Percentiles rank a stretch among this genome's conserved stretches.
Evolutionary conservation across 1,140 invertebrate genomes (phyloP).

Genomic region (Drosophila guanche): DNA sequence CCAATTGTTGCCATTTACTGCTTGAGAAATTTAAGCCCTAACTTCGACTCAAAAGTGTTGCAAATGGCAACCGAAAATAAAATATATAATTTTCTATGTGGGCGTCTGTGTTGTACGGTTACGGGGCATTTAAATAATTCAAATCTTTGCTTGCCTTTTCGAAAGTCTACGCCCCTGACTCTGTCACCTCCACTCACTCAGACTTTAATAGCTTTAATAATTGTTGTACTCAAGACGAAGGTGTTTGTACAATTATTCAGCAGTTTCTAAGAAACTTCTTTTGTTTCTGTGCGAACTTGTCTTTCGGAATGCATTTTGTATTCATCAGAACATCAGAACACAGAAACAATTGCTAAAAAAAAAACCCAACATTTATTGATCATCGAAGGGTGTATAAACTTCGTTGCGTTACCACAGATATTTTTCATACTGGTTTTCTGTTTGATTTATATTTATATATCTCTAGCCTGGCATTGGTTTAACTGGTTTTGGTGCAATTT

Average conservation of each 20-base stretch:
- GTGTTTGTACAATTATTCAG: background rate
- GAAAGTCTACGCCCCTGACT: slow-evolving; percentile 55
- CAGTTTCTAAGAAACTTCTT: no score
- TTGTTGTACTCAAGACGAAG: slow-evolving; percentile 9
- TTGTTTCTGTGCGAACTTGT: no score
- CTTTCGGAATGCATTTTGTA: slow-evolving; percentile 1
- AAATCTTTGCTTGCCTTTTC: slow-evolving; percentile 63
- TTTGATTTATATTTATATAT: no score
- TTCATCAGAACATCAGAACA: slow-evolving; percentile 1
- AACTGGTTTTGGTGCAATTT: slow-evolving; percentile 64
- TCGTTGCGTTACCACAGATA: no score
- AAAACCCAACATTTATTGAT: slow-evolving; percentile 6
- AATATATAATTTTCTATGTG: slow-evolving; percentile 52
- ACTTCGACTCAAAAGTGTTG: slow-evolving; percentile 34
- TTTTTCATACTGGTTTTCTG: no score
- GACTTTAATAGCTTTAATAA: slow-evolving; percentile 45
- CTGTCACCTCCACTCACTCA: background rate
- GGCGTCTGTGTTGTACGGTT: slow-evolving; percentile 52
- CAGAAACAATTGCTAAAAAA: no score
- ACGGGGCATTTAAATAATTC: slow-evolving; percentile 45
- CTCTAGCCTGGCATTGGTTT: slow-evolving; percentile 31
- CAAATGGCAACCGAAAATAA: slow-evolving; percentile 44
- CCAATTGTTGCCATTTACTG: slow-evolving; percentile 62
- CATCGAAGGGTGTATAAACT: no score
- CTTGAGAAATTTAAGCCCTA: slow-evolving; percentile 47